Percentiles rank a stretch among this genome's conserved stretches.
Conservation (phyloP, 1,140 invertebrate species). For the Diachasma alloeum region DNA sequence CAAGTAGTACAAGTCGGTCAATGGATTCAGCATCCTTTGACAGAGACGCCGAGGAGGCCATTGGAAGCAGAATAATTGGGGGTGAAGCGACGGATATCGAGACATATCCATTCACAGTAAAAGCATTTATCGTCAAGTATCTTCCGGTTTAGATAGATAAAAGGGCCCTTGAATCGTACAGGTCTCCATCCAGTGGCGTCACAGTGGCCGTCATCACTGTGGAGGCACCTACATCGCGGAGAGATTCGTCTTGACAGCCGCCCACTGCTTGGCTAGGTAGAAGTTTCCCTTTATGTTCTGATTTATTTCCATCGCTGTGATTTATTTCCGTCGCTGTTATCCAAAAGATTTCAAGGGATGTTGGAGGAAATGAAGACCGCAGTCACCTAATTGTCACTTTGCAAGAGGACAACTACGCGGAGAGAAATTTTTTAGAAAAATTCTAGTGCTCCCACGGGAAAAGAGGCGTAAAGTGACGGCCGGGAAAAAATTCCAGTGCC, state of each 20-base stretch:
- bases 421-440: too few species aligned
- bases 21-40: not conserved
- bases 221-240: constrained; percentile 46
- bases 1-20: not conserved
- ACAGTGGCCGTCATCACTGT: constrained; percentile 35
- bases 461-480: too few species aligned
- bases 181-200: constrained; percentile 45
- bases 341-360: too few species aligned
- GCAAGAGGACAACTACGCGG: too few species aligned
- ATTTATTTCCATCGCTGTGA: not conserved
- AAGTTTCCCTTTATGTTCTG: not conserved
- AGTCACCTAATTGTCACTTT: too few species aligned
- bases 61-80: constrained; percentile 39
- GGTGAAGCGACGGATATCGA: constrained; percentile 38
- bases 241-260: constrained; percentile 47
- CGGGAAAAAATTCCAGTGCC: too few species aligned
- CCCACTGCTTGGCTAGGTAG: constrained; percentile 49
- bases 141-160: not conserved
- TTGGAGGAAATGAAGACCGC: too few species aligned
- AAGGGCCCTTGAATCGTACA: constrained; percentile 28
- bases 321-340: not conserved
- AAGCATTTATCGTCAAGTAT: not conserved
- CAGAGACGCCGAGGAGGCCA: not conserved
- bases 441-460: too few species aligned
- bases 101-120: constrained; percentile 39